Percentiles rank a stretch among this genome's conserved stretches.
phyloP scores from a whole-genome alignment of 2,888 invertebrate genomes.

The Scaptodrosophila latifasciaeformis region DNA sequence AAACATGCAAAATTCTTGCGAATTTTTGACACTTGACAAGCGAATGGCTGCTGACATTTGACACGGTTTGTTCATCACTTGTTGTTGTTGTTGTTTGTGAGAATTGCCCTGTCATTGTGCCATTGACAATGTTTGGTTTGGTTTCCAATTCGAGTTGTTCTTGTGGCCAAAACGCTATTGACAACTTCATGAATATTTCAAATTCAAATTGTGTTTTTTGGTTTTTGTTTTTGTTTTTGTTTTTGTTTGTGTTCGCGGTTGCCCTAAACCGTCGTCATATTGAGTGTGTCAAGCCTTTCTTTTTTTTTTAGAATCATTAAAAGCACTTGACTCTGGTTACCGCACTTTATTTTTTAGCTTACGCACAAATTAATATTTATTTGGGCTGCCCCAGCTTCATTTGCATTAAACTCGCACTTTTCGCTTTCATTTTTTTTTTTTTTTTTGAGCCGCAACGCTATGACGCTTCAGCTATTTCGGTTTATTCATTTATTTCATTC shows the following conservation, averaged over 20 bases:
- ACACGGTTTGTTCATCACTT: slow-evolving; percentile 31
- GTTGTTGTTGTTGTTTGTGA: not conserved
- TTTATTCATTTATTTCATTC: too few relatives aligned
- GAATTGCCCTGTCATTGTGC: not conserved
- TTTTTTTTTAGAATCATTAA: not conserved
- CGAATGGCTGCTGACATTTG: slow-evolving; percentile 38
- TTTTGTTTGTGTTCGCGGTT: slow-evolving; percentile 1
- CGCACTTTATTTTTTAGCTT: not conserved
- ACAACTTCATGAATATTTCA: slow-evolving; percentile 52
- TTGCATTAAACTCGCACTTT: slow-evolving; percentile 20
- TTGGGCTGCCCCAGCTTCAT: slow-evolving; percentile 32
- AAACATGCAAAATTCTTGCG: slow-evolving; percentile 39
- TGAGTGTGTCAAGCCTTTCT: not conserved
- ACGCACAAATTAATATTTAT: slow-evolving; percentile 1
- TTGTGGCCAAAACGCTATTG: slow-evolving; percentile 10
- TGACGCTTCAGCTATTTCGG: not conserved
- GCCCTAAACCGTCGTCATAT: too few relatives aligned
- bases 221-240: slow-evolving; percentile 34
- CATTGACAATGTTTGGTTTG: slow-evolving; percentile 5
- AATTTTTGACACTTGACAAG: slow-evolving; percentile 30
- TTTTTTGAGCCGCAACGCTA: not conserved
- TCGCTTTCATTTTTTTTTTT: not conserved
- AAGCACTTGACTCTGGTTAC: slow-evolving; percentile 4
- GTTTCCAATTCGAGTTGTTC: slow-evolving; percentile 1
- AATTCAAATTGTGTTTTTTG: slow-evolving; percentile 36